phyloP scores from a whole-genome alignment of 2,113 vertebrate genomes.

The Synchiropus splendidus region DNA sequence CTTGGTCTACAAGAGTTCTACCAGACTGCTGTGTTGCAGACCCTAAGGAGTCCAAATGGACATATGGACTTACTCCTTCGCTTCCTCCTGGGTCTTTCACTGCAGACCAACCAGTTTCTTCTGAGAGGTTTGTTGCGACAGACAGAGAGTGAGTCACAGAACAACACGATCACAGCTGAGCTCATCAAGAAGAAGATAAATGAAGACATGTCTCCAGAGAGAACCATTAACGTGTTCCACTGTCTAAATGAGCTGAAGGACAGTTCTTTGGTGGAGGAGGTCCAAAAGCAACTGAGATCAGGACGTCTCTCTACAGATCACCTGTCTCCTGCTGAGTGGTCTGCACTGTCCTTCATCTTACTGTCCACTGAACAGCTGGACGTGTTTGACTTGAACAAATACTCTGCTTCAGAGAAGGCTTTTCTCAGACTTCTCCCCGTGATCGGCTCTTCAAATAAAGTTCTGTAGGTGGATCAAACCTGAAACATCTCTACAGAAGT shows the following conservation, averaged over 20 bases:
- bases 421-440: background rate
- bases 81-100: conserved; percentile 1
- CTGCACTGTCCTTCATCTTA: conserved; percentile 3
- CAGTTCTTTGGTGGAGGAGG: conserved; percentile 1
- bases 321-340: background rate
- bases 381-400: too few species aligned
- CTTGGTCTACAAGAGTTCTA: too few species aligned
- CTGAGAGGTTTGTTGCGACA: background rate
- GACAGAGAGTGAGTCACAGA: background rate
- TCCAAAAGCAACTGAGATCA: background rate
- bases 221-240: too few species aligned
- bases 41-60: background rate
- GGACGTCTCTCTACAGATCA: background rate
- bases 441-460: background rate
- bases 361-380: background rate
- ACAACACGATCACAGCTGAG: background rate
- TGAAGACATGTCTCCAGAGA: too few species aligned
- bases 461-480: too few species aligned
- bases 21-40: background rate
- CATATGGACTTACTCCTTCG: conserved; percentile 2
- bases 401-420: too few species aligned
- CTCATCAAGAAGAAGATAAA: too few species aligned
- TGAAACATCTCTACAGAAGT: too few species aligned
- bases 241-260: too few species aligned
- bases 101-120: background rate